These are phyloP conservation scores for Carlito syrichta DNA, from an alignment of 2,113 vertebrate genomes.

Conservation along the genomic window DNA sequence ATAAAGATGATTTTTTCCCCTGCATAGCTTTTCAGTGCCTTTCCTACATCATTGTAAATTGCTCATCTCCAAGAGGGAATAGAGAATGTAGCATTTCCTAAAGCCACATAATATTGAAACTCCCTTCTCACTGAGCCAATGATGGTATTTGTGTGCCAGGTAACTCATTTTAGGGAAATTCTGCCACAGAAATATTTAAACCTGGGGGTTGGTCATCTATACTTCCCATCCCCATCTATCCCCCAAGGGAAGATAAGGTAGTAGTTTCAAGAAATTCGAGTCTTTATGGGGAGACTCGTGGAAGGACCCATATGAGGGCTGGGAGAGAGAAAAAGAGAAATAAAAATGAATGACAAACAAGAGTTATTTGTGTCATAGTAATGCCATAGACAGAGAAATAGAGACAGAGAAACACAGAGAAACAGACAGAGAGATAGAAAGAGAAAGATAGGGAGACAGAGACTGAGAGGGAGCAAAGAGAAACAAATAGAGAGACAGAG, in stretches of 20 bases:
- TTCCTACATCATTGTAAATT: accelerated
- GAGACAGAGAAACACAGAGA: neutral
- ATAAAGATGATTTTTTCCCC: neutral
- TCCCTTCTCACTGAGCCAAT: neutral
- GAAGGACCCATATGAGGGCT: neutral
- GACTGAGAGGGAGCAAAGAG: neutral
- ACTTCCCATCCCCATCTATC: neutral
- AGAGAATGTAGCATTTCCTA: neutral
- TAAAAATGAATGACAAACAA: neutral
- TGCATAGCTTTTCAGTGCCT: neutral
- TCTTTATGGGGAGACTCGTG: neutral
- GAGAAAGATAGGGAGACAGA: too few species aligned
- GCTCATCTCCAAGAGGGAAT: neutral
- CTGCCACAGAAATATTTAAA: neutral
- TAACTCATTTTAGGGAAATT: neutral
- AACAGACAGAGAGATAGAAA: neutral
- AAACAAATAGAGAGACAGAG: neutral
- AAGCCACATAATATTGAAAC: neutral
- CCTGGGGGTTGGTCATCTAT: too few species aligned
- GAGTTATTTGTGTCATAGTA: accelerated
- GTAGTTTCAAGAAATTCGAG: neutral
- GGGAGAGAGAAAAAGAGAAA: neutral
- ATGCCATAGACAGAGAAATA: neutral
- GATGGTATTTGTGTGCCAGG: neutral
- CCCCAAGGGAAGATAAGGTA: accelerated